These are phyloP conservation scores for Virgularia gustaviana DNA, from an alignment of 92 coral and sea anemone genomes.

Conservation along the genomic window DNA sequence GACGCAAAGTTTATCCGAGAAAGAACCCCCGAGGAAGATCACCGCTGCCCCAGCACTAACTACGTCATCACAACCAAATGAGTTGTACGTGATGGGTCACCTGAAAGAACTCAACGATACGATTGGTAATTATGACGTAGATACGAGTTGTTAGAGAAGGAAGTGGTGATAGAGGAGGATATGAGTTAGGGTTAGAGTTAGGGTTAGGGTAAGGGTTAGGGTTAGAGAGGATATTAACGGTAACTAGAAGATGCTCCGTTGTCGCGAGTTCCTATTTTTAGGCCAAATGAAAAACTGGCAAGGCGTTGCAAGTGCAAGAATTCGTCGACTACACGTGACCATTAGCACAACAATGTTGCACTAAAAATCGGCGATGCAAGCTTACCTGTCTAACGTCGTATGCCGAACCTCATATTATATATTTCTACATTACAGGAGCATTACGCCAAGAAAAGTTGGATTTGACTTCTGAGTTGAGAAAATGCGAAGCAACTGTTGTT, in stretches of 20 bases:
- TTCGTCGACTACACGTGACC: no score
- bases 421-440: slow-evolving; percentile 70
- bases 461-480: slow-evolving; percentile 68
- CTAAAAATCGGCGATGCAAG: no score
- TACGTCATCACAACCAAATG: slow-evolving; percentile 46
- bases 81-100: slow-evolving; percentile 68
- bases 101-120: slow-evolving; percentile 80
- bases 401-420: no score
- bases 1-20: slow-evolving; percentile 58
- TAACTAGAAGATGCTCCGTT: no score
- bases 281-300: no score
- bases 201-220: no score
- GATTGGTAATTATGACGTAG: slow-evolving; percentile 53
- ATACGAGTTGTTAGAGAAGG: not conserved
- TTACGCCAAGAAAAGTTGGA: slow-evolving; percentile 85
- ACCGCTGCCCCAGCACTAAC: slow-evolving; percentile 29
- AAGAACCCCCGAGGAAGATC: slow-evolving; percentile 49
- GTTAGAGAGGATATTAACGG: no score
- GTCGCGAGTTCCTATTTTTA: no score
- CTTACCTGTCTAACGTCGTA: no score
- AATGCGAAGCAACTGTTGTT: slow-evolving; percentile 68
- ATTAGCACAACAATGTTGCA: no score
- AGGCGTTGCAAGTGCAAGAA: no score
- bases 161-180: not conserved
- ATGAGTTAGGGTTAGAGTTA: not conserved